A percentile compares a stretch with the other conserved stretches of the same genome.
Evolutionary conservation across 2,113 vertebrate genomes (phyloP).

Genomic region (Erythrocercus mccallii): DNA sequence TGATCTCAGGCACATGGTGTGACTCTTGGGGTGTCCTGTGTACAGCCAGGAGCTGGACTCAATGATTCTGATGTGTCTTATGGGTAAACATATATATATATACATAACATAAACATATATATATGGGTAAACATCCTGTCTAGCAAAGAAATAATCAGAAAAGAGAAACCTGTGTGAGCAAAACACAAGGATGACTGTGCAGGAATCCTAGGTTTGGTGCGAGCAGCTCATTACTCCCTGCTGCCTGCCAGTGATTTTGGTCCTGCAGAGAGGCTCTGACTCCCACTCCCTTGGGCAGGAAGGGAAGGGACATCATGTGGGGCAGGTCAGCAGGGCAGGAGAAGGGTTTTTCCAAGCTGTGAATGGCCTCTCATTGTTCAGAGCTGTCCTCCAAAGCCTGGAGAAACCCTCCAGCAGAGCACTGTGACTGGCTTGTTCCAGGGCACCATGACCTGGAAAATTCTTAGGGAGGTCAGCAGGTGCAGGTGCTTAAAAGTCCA

Average conservation of each 20-base stretch:
- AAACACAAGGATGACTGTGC: neutral
- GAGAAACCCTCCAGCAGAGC: neutral
- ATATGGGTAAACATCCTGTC: neutral
- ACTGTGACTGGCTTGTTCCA: accelerated
- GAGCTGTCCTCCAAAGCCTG: neutral
- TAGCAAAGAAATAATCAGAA: neutral
- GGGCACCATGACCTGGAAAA: neutral
- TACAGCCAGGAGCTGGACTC: neutral
- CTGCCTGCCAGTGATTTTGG: neutral
- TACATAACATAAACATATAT: no score
- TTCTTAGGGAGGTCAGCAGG: neutral
- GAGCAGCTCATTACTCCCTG: neutral
- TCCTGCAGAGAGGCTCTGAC: accelerated
- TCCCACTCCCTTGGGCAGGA: neutral
- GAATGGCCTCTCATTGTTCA: accelerated
- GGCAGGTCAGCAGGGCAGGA: neutral
- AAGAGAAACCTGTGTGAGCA: neutral
- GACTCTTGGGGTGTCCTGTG: neutral
- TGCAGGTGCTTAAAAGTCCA: neutral
- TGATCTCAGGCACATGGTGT: neutral
- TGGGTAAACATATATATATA: accelerated
- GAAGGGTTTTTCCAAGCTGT: neutral
- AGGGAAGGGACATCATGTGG: neutral
- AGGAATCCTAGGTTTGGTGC: accelerated
- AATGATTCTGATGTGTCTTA: neutral